phyloP scores from a whole-genome alignment of 2,797 vertebrate species.

The Alcedo atthis region DNA sequence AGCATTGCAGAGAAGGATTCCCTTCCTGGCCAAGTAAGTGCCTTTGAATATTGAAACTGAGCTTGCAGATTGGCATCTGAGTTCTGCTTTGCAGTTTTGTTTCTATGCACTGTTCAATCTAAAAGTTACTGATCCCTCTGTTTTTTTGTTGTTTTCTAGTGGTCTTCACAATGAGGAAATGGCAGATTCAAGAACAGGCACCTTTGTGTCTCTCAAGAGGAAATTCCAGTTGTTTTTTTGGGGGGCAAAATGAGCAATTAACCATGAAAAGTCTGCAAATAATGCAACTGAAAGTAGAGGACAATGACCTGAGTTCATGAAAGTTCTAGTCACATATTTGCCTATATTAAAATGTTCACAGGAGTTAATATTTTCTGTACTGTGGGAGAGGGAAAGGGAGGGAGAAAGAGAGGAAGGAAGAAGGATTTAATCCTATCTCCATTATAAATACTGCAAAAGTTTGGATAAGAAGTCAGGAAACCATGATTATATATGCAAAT shows the following conservation, averaged over 20 bases:
- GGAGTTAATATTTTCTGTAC: not conserved
- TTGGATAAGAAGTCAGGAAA: not conserved
- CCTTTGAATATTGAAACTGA: constrained; percentile 19
- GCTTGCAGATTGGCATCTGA: not conserved
- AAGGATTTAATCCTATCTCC: not conserved
- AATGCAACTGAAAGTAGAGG: not conserved
- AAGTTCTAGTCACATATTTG: not conserved
- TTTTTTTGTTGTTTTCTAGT: not conserved
- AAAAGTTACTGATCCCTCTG: not conserved
- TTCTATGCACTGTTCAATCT: not conserved
- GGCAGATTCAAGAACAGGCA: not conserved
- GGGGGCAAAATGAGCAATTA: not conserved
- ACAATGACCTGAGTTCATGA: not conserved
- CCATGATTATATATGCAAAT: not conserved
- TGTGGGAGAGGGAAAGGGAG: not conserved
- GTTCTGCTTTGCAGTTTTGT: constrained; percentile 12
- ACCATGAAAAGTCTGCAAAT: constrained; percentile 1
- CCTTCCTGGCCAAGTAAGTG: not conserved
- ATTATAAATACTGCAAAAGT: not conserved
- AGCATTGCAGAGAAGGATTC: constrained; percentile 7
- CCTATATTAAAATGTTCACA: not conserved
- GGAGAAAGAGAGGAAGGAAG: not conserved
- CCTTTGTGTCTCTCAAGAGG: not conserved
- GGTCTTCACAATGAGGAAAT: not conserved
- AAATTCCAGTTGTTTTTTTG: not conserved